Evolutionary conservation across 1,140 invertebrate genomes (phyloP).

Genomic region (Pollicipes pollicipes): DNA sequence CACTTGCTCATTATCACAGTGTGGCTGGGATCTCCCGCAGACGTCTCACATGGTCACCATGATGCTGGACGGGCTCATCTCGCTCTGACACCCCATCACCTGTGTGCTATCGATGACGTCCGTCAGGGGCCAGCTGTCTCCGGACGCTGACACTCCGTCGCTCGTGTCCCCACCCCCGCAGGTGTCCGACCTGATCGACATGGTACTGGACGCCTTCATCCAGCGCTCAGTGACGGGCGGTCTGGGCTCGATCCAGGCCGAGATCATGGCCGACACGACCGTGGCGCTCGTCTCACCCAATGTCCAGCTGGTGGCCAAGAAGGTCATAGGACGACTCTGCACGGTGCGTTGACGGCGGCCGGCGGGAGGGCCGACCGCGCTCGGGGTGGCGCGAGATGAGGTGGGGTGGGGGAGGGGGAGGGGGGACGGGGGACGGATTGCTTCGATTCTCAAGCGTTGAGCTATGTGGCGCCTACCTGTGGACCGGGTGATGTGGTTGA

Average conservation of each 20-base stretch:
- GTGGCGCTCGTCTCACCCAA: conserved; percentile 91
- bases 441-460: too few relatives aligned
- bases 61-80: too few relatives aligned
- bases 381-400: conserved; percentile 5
- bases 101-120: too few relatives aligned
- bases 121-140: too few relatives aligned
- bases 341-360: conserved; percentile 45
- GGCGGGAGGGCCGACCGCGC: too few relatives aligned
- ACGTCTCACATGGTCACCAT: too few relatives aligned
- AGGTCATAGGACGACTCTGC: conserved; percentile 83
- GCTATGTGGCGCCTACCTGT: too few relatives aligned
- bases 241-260: conserved; percentile 83
- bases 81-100: too few relatives aligned
- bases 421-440: not conserved
- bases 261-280: conserved; percentile 95
- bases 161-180: not conserved
- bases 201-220: conserved; percentile 90
- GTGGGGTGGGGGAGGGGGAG: not conserved
- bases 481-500: too few relatives aligned
- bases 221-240: conserved; percentile 80
- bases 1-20: too few relatives aligned
- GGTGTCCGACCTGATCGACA: conserved; percentile 86
- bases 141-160: too few relatives aligned
- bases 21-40: too few relatives aligned
- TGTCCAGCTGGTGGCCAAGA: conserved; percentile 84